Evolutionary conservation across 2,888 invertebrate genomes (phyloP), one percentile per base, ranked within the genome.

Genomic region (Anthophora plumipes): DNA sequence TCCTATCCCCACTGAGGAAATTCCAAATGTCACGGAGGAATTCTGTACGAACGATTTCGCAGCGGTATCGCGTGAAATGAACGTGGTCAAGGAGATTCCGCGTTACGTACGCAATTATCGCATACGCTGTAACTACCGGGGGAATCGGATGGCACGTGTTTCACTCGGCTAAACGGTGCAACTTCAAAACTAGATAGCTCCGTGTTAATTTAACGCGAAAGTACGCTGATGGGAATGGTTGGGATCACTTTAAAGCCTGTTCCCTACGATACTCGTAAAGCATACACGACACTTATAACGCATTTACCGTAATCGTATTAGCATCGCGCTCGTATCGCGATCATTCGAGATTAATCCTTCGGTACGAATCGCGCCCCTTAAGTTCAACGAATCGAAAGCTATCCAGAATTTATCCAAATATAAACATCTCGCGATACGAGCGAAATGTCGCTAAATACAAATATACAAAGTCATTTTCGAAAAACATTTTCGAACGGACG

Each of bases 141-240:
- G 68, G 80, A 78, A 68, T 69, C 63, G 39, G 73, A 73, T 72
- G 78, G 64, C 80, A 67, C 78, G 63, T 73, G 72, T 77, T 71
- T 52, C 72, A 20, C 71, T 25, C 48, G 39, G 43, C 25, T 46
- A 52, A 70, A 70, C 37, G 71, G 31, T 22, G 37, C 25, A 71
- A 76, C 75, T 80, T 75, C 52, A 37, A 52, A 81, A 81, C 70
- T 68, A 54, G 68, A 76, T 68, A 71, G 46, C 59, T 57, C 22
- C 68, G 64, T 25, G 80, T 72, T 75, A 80, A 80, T 82, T 82
- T 63, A 20, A 50, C 67, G 46, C 67, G 52, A 72, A 63, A 72
- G 67, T 68, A 80, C 72, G 50, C 14, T 6, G 20, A 55, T 25
- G n/a, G 39, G 63, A 78, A 69, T 78, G 69, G 63, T 69, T 59